Percentiles rank a stretch among this genome's conserved stretches.
These are phyloP conservation scores for Lepidurus arcticus DNA, from an alignment of 1,140 invertebrate genomes.

Conservation along the genomic window DNA sequence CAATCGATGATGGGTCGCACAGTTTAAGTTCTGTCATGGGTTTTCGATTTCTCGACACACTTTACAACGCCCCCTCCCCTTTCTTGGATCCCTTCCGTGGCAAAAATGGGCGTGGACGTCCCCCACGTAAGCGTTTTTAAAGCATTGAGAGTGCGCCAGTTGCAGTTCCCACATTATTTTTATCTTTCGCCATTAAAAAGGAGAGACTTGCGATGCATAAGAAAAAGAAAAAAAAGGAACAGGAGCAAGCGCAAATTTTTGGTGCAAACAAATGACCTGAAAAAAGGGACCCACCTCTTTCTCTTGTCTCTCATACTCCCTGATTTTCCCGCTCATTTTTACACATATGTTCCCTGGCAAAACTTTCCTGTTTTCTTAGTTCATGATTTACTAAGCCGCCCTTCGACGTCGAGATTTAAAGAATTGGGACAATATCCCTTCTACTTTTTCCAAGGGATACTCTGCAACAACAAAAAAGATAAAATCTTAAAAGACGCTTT, in stretches of 20 bases:
- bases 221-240: background rate
- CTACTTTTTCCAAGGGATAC: no score
- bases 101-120: slow-evolving; percentile 3
- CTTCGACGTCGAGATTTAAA: no score
- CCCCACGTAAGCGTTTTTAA: background rate
- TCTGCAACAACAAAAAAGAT: background rate
- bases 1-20: slow-evolving; percentile 13
- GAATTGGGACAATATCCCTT: no score
- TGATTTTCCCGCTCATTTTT: no score
- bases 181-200: background rate
- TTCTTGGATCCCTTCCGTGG: background rate
- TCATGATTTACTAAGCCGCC: no score
- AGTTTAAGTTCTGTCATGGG: slow-evolving; percentile 5
- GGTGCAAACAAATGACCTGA: background rate
- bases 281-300: background rate
- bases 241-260: background rate
- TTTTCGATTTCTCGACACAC: background rate
- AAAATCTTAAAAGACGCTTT: background rate
- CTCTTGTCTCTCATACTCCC: no score
- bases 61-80: background rate
- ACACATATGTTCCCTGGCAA: no score
- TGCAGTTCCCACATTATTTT: slow-evolving; percentile 3
- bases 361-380: no score
- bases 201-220: background rate
- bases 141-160: background rate